Percentiles rank a stretch among this genome's conserved stretches.
Evolutionary conservation across 1,140 invertebrate genomes (phyloP).

Genomic region (Tribolium castaneum): DNA sequence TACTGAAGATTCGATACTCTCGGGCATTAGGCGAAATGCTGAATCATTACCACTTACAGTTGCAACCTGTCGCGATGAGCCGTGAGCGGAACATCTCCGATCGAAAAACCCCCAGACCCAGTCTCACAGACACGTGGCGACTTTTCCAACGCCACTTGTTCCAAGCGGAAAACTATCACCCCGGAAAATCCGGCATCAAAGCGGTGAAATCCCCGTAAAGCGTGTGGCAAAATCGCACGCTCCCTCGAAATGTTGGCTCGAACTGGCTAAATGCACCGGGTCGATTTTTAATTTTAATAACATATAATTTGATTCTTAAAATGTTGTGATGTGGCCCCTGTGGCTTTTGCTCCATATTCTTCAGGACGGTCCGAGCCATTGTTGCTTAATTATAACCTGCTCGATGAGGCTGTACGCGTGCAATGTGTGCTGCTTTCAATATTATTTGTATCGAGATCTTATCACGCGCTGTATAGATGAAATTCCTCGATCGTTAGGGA

Average conservation of each 20-base stretch:
- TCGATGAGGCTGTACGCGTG: conserved; percentile 44
- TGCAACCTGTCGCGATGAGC: conserved; percentile 4
- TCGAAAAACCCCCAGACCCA: background rate
- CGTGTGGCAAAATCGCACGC: background rate
- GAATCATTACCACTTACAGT: conserved; percentile 50
- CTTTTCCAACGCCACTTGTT: background rate
- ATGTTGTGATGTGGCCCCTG: conserved; percentile 52
- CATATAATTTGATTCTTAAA: conserved; percentile 58
- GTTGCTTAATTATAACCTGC: conserved; percentile 57
- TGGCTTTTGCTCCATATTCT: conserved; percentile 56
- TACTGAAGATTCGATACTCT: conserved; percentile 39
- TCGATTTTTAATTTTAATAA: conserved; percentile 56
- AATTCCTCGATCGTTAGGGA: conserved; percentile 37
- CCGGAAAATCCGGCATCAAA: background rate
- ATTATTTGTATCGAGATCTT: conserved; percentile 47
- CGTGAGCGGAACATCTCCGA: background rate
- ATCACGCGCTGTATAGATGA: conserved; percentile 20
- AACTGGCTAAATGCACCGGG: conserved; percentile 45
- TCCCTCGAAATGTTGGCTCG: conserved; percentile 5
- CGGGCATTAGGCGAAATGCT: conserved; percentile 48
- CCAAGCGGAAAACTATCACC: background rate
- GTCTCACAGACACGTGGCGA: background rate
- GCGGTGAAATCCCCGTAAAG: background rate
- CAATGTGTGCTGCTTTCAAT: conserved; percentile 44
- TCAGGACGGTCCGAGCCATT: conserved; percentile 51